Evolutionary conservation across 35 echinoderm and acorn worm species (phyloP).

Genomic region (Patiria miniata): DNA sequence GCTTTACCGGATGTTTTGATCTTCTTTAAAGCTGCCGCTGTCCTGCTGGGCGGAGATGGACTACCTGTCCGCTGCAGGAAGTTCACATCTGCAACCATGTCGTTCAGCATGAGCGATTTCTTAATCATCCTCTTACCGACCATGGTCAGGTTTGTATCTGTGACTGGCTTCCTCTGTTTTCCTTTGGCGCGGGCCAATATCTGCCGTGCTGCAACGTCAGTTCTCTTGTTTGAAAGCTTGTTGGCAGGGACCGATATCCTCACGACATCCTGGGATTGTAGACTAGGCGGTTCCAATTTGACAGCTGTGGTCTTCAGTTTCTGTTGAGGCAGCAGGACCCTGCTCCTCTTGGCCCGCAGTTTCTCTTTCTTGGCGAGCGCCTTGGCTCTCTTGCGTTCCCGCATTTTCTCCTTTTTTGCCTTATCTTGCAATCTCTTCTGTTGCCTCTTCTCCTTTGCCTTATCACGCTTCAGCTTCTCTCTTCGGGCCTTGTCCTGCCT

Average conservation of each 20-base stretch:
- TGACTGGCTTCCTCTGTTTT: not conserved
- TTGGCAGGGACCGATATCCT: not conserved
- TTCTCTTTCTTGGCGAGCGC: slow-evolving; percentile 5
- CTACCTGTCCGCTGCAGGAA: slow-evolving; percentile 44
- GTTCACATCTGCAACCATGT: slow-evolving; percentile 62
- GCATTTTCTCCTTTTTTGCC: not conserved
- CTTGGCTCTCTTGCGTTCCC: not conserved
- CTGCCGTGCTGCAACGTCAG: not conserved
- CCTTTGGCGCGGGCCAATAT: not conserved
- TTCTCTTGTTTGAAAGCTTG: no score
- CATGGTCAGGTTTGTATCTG: not conserved
- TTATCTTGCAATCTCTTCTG: not conserved
- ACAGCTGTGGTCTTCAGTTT: not conserved
- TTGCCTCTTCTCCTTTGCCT: not conserved
- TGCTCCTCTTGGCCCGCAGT: not conserved
- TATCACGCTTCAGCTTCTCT: not conserved
- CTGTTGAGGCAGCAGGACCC: not conserved
- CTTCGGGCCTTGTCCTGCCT: not conserved
- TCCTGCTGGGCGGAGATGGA: slow-evolving; percentile 35
- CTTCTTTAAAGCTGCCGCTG: not conserved
- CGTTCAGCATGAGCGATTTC: slow-evolving; percentile 53
- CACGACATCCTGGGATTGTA: not conserved
- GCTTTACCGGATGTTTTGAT: not conserved
- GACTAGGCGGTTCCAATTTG: not conserved
- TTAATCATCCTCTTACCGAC: slow-evolving; percentile 63